phyloP scores from a whole-genome alignment of 2,888 invertebrate species.

The Mimumesa dahlbomi region DNA sequence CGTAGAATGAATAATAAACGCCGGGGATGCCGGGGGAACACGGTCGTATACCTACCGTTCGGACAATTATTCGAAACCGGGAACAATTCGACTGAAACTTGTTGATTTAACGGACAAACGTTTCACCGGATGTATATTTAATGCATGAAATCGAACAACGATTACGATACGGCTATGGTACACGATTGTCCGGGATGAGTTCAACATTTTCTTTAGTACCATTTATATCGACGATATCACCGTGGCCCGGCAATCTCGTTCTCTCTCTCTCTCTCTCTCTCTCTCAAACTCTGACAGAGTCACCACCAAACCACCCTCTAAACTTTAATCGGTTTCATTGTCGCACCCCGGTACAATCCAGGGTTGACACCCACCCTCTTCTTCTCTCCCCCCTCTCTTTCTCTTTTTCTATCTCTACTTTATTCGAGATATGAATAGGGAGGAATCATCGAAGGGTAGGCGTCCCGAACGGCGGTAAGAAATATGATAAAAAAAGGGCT shows the following conservation, averaged over 20 bases:
- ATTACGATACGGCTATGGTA: too few relatives aligned
- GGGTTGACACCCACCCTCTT: not conserved
- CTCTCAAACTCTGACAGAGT: too few relatives aligned
- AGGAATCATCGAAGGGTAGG: not conserved
- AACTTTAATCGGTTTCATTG: conserved; percentile 18
- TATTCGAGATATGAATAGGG: conserved; percentile 37
- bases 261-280: too few relatives aligned
- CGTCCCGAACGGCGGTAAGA: too few relatives aligned
- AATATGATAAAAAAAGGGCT: conserved; percentile 22
- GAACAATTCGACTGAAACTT: too few relatives aligned
- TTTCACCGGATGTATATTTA: conserved; percentile 24
- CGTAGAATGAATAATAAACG: conserved; percentile 56
- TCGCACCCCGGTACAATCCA: not conserved
- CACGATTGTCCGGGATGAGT: too few relatives aligned
- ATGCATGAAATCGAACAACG: conserved; percentile 18
- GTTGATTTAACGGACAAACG: conserved; percentile 60
- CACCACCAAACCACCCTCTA: not conserved
- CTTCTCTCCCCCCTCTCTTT: too few relatives aligned
- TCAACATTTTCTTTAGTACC: conserved; percentile 16
- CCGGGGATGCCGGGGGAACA: conserved; percentile 14
- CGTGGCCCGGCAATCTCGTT: too few relatives aligned
- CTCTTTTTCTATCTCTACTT: too few relatives aligned
- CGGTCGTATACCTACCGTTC: conserved; percentile 18
- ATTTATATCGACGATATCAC: not conserved
- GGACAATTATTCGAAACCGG: conserved; percentile 52